Evolutionary conservation across 2,113 vertebrate genomes (phyloP).

Genomic region (Epinephelus fuscoguttatus): DNA sequence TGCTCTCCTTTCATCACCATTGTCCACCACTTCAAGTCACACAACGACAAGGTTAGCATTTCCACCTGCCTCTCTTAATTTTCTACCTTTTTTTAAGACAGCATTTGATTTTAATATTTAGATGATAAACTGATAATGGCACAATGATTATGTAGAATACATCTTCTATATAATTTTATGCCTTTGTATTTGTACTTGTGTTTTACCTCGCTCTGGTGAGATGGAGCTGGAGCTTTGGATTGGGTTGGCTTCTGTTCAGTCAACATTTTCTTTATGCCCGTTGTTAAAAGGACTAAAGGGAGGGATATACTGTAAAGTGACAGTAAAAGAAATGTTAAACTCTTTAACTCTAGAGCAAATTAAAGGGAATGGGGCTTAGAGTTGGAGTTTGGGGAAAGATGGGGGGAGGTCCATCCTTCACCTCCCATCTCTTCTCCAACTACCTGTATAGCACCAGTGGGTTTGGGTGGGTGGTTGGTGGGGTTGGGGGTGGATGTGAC

Average conservation of each 20-base stretch:
- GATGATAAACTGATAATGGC: slow-evolving; percentile 24
- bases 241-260: slow-evolving; percentile 50
- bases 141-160: slow-evolving; percentile 26
- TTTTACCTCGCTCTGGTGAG: slow-evolving; percentile 40
- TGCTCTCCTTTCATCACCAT: slow-evolving; percentile 21
- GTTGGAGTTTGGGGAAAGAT: slow-evolving; percentile 53
- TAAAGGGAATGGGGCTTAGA: slow-evolving; percentile 12
- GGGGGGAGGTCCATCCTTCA: slow-evolving; percentile 41
- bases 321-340: slow-evolving; percentile 3
- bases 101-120: slow-evolving; percentile 40
- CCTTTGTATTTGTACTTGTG: slow-evolving; percentile 47
- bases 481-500: slow-evolving; percentile 80
- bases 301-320: slow-evolving; percentile 13
- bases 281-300: slow-evolving; percentile 26
- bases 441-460: slow-evolving; percentile 41
- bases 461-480: slow-evolving; percentile 48
- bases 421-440: slow-evolving; percentile 62
- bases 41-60: slow-evolving; percentile 90
- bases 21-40: background rate
- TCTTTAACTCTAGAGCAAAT: slow-evolving; percentile 3
- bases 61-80: slow-evolving; percentile 66
- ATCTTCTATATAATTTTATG: slow-evolving; percentile 17
- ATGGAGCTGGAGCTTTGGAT: slow-evolving; percentile 49
- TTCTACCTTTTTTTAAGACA: slow-evolving; percentile 36
- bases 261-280: slow-evolving; percentile 46